phyloP scores from a whole-genome alignment of 2,113 vertebrate species.

The Channa argus region DNA sequence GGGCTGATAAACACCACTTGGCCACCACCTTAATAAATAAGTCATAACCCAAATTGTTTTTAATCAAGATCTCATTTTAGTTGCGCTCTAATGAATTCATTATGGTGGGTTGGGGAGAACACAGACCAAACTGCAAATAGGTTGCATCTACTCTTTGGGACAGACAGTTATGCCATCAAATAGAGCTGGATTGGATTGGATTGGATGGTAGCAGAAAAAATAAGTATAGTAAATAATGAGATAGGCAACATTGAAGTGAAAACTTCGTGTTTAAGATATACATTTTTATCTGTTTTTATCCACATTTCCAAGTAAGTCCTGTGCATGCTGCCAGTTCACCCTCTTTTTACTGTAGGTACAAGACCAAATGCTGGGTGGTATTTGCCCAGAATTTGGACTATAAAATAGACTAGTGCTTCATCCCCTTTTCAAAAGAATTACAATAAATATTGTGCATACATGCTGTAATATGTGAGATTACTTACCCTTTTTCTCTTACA shows the following conservation, averaged over 20 bases:
- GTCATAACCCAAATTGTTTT: slow-evolving; percentile 58
- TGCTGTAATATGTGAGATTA: no score
- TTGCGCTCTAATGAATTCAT: slow-evolving; percentile 60
- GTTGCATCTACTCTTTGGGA: background rate
- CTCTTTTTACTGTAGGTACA: no score
- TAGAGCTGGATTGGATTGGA: no score
- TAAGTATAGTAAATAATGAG: background rate
- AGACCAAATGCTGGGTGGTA: no score
- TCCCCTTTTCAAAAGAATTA: no score
- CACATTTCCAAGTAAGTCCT: no score
- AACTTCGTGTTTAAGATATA: background rate
- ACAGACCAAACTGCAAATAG: slow-evolving; percentile 26
- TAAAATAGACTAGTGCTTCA: no score
- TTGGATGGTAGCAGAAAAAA: background rate
- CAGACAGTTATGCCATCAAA: background rate
- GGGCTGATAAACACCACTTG: slow-evolving; percentile 56
- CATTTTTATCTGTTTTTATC: background rate
- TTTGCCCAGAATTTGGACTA: no score
- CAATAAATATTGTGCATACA: no score
- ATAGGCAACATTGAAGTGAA: no score
- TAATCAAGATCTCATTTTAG: slow-evolving; percentile 71
- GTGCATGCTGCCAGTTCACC: no score
- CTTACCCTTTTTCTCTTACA: no score
- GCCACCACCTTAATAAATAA: slow-evolving; percentile 47
- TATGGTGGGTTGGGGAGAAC: slow-evolving; percentile 31